Percentiles rank a stretch among this genome's conserved stretches.
phyloP scores from a whole-genome alignment of 2,113 vertebrate species.

The Numenius arquata region DNA sequence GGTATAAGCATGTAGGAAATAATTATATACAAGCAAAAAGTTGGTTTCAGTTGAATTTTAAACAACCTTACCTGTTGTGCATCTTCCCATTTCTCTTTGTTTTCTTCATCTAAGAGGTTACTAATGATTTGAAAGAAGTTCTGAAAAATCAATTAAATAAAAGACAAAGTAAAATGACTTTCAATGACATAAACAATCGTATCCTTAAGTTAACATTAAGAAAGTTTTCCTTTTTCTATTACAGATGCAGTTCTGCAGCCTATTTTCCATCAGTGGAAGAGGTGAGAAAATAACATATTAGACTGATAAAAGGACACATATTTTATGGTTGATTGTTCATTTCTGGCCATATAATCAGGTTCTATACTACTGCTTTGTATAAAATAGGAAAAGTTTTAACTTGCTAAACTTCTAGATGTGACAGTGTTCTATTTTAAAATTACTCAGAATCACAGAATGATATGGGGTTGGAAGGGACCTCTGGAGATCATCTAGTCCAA shows the following conservation, averaged over 20 bases:
- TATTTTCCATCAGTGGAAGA: background rate
- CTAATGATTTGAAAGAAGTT: constrained; percentile 99
- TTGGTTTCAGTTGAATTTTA: accelerated
- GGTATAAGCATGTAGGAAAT: background rate
- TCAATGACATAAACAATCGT: background rate
- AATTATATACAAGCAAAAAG: background rate
- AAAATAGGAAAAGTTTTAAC: background rate
- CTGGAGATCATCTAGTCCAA: too few species aligned
- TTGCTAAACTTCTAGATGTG: background rate
- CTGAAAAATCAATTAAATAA: constrained; percentile 79
- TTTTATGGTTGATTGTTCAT: background rate
- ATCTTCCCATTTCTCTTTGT: constrained; percentile 98
- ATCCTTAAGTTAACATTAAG: background rate
- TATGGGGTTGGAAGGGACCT: too few species aligned
- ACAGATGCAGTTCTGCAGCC: background rate
- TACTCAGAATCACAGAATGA: too few species aligned
- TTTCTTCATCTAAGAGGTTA: constrained; percentile 98
- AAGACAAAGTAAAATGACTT: background rate
- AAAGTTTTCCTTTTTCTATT: background rate
- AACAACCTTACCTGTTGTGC: constrained; percentile 89
- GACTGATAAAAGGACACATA: background rate
- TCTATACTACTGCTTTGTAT: background rate
- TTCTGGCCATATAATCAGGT: background rate
- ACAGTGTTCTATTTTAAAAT: background rate
- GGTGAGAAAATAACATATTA: background rate